Percentiles rank a stretch among this genome's conserved stretches.
These are phyloP conservation scores for Euplagia quadripunctaria DNA, from an alignment of 2,888 invertebrate genomes.

Conservation along the genomic window DNA sequence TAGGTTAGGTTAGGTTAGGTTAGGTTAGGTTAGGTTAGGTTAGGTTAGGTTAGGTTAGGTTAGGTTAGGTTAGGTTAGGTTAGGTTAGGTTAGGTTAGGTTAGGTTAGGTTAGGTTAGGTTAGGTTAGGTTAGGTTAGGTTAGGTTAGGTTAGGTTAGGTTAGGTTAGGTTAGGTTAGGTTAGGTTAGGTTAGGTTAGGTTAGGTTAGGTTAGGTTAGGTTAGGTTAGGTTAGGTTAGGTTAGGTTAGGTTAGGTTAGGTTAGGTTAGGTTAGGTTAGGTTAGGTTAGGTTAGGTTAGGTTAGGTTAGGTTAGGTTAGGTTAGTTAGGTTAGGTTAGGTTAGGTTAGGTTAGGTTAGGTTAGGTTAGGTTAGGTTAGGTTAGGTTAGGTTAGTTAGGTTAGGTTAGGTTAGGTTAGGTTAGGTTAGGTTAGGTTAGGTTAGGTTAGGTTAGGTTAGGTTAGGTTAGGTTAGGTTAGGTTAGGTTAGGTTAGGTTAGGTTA, in stretches of 20 bases:
- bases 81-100: conserved; percentile 42
- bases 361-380: conserved; percentile 49
- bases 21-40: conserved; percentile 48
- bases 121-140: conserved; percentile 44
- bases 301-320: conserved; percentile 42
- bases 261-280: conserved; percentile 43
- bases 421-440: conserved; percentile 50
- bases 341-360: conserved; percentile 51
- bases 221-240: conserved; percentile 41
- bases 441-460: conserved; percentile 51
- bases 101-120: conserved; percentile 40
- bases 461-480: conserved; percentile 50
- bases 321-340: conserved; percentile 27
- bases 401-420: conserved; percentile 28
- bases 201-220: conserved; percentile 37
- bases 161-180: conserved; percentile 44
- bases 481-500: conserved; percentile 48
- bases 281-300: conserved; percentile 44
- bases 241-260: conserved; percentile 41
- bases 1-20: conserved; percentile 48
- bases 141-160: conserved; percentile 44
- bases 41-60: conserved; percentile 45
- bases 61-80: conserved; percentile 45
- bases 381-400: conserved; percentile 26
- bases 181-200: conserved; percentile 41